Evolutionary conservation across 2,797 vertebrate genomes (phyloP).

Genomic region (Microcaecilia unicolor): DNA sequence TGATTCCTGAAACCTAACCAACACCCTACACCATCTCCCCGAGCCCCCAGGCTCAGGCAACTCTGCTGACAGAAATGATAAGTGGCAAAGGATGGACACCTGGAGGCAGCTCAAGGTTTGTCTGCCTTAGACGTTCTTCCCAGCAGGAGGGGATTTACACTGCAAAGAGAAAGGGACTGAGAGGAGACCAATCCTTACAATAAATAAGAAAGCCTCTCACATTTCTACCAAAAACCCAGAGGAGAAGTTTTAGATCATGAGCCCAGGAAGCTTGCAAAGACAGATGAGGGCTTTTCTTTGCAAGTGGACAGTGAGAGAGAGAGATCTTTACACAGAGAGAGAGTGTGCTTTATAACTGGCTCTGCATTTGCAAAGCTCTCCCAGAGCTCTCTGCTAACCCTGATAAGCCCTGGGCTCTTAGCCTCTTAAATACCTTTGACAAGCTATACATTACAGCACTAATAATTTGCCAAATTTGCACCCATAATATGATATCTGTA

Average conservation of each 20-base stretch:
- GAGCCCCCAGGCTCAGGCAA: too few relatives aligned
- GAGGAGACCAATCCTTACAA: too few relatives aligned
- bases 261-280: constrained; percentile 62
- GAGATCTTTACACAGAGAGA: too few relatives aligned
- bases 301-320: constrained; percentile 58
- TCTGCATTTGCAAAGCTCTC: constrained; percentile 70
- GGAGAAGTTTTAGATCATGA: constrained; percentile 72
- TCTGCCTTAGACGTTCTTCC: too few relatives aligned
- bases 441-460: constrained; percentile 78
- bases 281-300: constrained; percentile 50
- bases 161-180: too few relatives aligned
- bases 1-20: too few relatives aligned
- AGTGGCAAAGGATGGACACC: too few relatives aligned
- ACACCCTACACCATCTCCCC: too few relatives aligned
- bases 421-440: constrained; percentile 74
- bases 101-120: too few relatives aligned
- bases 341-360: constrained; percentile 63
- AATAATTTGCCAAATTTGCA: constrained; percentile 83
- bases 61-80: too few relatives aligned
- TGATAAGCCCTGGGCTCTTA: constrained; percentile 72
- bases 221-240: constrained; percentile 59
- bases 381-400: constrained; percentile 66
- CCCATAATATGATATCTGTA: constrained; percentile 83
- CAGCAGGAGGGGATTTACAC: too few relatives aligned
- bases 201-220: constrained; percentile 66